These are phyloP conservation scores for Drosophila paranaensis DNA, from an alignment of 2,888 invertebrate species.

Conservation along the genomic window DNA sequence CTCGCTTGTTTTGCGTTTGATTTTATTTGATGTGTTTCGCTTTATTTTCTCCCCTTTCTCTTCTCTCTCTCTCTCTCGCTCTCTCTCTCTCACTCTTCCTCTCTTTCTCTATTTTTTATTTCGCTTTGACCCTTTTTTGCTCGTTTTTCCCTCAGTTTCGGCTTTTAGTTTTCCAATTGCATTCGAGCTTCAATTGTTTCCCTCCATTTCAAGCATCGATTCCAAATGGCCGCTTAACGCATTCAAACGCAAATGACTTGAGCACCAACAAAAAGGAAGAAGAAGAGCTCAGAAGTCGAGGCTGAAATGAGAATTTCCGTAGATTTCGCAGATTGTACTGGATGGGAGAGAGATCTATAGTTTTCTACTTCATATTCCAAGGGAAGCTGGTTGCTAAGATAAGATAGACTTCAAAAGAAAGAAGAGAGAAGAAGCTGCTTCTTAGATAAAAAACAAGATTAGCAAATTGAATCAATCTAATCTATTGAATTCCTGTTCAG, in stretches of 20 bases:
- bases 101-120: slow-evolving; percentile 1
- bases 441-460: too few relatives aligned
- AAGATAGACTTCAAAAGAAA: too few relatives aligned
- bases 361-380: neutral
- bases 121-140: slow-evolving; percentile 46
- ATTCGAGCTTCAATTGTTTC: slow-evolving; percentile 48
- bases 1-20: slow-evolving; percentile 78
- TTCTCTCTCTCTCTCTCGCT: too few relatives aligned
- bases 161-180: slow-evolving; percentile 54
- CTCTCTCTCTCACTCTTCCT: slow-evolving; percentile 2
- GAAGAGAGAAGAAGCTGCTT: too few relatives aligned
- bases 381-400: too few relatives aligned
- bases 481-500: too few relatives aligned
- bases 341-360: neutral
- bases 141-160: slow-evolving; percentile 4
- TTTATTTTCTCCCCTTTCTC: slow-evolving; percentile 46
- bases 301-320: slow-evolving; percentile 1
- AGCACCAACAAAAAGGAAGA: slow-evolving; percentile 6
- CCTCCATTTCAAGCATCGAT: slow-evolving; percentile 13
- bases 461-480: too few relatives aligned
- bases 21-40: slow-evolving; percentile 71
- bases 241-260: slow-evolving; percentile 64
- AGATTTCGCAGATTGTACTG: neutral
- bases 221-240: slow-evolving; percentile 32
- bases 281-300: slow-evolving; percentile 19